Conservation (phyloP, 2,113 vertebrate genomes). For the Argyrosomus japonicus region DNA sequence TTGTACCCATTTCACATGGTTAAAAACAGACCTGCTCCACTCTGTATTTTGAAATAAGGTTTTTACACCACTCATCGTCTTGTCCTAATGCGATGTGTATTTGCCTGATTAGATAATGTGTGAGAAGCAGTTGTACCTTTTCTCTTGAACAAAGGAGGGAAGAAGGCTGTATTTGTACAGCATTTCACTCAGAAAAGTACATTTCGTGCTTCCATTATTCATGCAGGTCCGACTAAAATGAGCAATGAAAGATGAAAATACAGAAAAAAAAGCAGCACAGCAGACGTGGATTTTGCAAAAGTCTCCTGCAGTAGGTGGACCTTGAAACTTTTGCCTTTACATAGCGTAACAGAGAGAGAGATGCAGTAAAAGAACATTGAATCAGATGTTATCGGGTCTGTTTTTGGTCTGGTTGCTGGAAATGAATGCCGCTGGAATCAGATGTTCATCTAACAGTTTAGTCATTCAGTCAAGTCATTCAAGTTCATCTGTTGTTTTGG, state of each 20-base stretch:
- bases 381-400: background rate
- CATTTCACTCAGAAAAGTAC: background rate
- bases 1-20: background rate
- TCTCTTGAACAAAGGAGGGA: conserved; percentile 9
- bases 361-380: background rate
- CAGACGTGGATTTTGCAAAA: background rate
- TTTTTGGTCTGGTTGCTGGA: background rate
- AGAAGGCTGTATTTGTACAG: background rate
- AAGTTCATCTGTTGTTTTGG: background rate
- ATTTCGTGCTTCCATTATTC: background rate
- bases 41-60: background rate
- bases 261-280: background rate
- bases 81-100: background rate
- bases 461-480: too few species aligned
- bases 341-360: background rate
- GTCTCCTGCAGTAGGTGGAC: conserved; percentile 4
- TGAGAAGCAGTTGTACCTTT: background rate
- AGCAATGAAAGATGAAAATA: background rate
- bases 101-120: background rate
- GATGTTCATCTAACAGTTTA: background rate
- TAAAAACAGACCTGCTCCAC: background rate
- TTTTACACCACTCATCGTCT: background rate
- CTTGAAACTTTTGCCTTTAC: background rate
- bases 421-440: background rate
- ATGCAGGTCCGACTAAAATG: conserved; percentile 19